These are phyloP conservation scores for Heliconius nattereri DNA, from an alignment of 1,140 invertebrate species.

Conservation along the genomic window DNA sequence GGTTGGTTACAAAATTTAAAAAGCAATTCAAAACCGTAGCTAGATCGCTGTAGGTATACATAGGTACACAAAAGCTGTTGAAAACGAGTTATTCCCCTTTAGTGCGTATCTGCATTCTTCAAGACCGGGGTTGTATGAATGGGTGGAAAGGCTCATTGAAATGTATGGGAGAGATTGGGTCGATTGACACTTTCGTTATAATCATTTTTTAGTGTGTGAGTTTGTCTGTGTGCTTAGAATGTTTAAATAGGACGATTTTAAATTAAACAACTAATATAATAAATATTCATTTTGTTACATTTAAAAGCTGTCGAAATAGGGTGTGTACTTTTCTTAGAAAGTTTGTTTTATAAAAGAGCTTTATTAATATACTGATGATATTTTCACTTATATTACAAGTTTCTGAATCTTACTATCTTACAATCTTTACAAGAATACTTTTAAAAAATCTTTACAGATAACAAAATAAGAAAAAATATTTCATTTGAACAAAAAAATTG, in stretches of 20 bases:
- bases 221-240: not conserved
- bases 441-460: no score
- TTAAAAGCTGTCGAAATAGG: no score
- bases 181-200: conserved; percentile 1
- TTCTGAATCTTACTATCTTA: no score
- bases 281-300: not conserved
- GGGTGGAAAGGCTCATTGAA: not conserved
- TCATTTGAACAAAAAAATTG: no score
- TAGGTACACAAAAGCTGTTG: not conserved
- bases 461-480: no score
- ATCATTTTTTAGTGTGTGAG: not conserved
- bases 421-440: no score
- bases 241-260: not conserved
- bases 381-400: no score
- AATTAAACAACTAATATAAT: not conserved
- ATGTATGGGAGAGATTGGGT: not conserved
- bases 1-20: not conserved
- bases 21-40: not conserved
- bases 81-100: conserved; percentile 6
- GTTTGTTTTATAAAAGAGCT: no score
- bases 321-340: no score
- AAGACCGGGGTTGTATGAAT: conserved; percentile 3
- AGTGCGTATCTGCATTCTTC: conserved; percentile 4
- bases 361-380: no score
- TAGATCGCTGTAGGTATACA: not conserved